phyloP scores from a whole-genome alignment of 2,113 vertebrate genomes.

The Nyctereutes procyonoides region DNA sequence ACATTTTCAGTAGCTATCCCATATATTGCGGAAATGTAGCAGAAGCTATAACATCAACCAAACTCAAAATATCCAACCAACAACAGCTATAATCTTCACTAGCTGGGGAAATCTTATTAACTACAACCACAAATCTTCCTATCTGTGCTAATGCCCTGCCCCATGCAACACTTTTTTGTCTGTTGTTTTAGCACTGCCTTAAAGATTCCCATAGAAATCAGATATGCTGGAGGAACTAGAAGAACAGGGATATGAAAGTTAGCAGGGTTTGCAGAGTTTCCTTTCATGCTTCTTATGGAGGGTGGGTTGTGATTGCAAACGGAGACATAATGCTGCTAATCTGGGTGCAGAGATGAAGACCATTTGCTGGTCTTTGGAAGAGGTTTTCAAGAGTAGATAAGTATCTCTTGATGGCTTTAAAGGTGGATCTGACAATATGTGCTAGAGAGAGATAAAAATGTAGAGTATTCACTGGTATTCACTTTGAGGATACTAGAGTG shows the following conservation, averaged over 20 bases:
- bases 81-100: not conserved
- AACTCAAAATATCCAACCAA: not conserved
- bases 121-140: not conserved
- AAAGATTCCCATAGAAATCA: not conserved
- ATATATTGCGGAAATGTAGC: not conserved
- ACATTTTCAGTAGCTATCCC: not conserved
- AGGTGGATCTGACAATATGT: not conserved
- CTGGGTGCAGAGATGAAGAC: not conserved
- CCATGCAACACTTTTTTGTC: not conserved
- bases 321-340: not conserved
- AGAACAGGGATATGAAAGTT: not conserved
- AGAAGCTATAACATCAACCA: not conserved
- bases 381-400: not conserved
- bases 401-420: not conserved
- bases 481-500: not conserved
- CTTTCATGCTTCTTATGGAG: not conserved
- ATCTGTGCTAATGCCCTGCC: not conserved
- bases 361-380: not conserved
- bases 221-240: not conserved
- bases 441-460: not conserved
- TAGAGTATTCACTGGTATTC: not conserved
- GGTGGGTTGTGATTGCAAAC: not conserved
- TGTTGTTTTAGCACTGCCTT: not conserved
- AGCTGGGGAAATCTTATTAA: not conserved
- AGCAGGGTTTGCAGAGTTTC: not conserved